phyloP scores from a whole-genome alignment of 1,140 invertebrate species.

The Oncopeltus fasciatus region DNA sequence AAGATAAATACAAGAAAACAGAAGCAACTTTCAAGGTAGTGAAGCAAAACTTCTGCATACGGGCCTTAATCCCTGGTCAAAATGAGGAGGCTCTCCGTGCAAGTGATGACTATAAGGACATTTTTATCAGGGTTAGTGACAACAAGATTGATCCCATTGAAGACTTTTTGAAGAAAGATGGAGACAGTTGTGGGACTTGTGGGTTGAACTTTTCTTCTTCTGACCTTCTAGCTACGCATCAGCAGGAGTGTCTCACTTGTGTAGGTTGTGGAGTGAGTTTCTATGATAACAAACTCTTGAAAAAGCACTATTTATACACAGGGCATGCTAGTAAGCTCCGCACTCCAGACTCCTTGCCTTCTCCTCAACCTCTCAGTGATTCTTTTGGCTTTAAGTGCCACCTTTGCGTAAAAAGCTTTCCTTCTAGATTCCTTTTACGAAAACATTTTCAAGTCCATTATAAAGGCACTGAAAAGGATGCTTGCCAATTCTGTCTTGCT shows the following conservation, averaged over 20 bases:
- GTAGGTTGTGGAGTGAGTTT: slow-evolving; percentile 13
- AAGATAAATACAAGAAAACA: slow-evolving; percentile 16
- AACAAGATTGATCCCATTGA: slow-evolving; percentile 6
- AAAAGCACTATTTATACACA: slow-evolving; percentile 17
- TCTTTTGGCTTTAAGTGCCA: slow-evolving; percentile 1
- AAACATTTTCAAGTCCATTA: slow-evolving; percentile 17
- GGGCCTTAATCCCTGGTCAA: slow-evolving; percentile 12
- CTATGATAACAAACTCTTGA: slow-evolving; percentile 13
- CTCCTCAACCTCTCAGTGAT: not conserved
- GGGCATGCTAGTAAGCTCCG: slow-evolving; percentile 8
- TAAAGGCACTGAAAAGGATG: slow-evolving; percentile 13
- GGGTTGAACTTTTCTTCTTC: slow-evolving; percentile 10
- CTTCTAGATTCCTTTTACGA: slow-evolving; percentile 3
- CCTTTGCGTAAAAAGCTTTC: slow-evolving; percentile 12
- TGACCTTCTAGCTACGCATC: slow-evolving; percentile 11
- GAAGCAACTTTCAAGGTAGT: slow-evolving; percentile 21
- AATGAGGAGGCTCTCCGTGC: slow-evolving; percentile 6
- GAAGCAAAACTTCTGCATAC: slow-evolving; percentile 17
- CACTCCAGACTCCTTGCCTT: not conserved
- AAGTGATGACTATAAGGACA: slow-evolving; percentile 11
- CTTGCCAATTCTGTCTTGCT: slow-evolving; percentile 14
- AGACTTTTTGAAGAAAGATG: slow-evolving; percentile 7
- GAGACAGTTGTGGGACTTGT: slow-evolving; percentile 15
- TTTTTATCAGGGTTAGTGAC: slow-evolving; percentile 8
- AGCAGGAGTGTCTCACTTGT: slow-evolving; percentile 14